These are phyloP conservation scores for Lepas anatifera DNA, from an alignment of 2,888 invertebrate genomes.

Conservation along the genomic window DNA sequence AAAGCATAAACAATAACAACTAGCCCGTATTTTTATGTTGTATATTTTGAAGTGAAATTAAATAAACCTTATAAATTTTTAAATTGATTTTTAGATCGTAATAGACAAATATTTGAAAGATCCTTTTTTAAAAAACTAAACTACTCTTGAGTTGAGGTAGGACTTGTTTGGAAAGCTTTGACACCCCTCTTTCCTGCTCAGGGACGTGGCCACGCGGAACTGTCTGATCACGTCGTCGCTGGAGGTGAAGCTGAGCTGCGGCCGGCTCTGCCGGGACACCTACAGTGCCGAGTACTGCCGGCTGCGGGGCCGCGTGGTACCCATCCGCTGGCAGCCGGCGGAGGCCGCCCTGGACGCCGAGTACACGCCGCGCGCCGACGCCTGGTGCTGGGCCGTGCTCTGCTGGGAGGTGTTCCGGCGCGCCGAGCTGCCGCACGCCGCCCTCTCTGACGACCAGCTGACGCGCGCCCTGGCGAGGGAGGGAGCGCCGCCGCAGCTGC, in stretches of 20 bases:
- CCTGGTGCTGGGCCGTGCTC: slow-evolving; percentile 78
- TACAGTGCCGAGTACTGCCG: slow-evolving; percentile 75
- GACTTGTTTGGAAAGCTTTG: not conserved
- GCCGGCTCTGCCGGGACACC: slow-evolving; percentile 67
- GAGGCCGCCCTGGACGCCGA: slow-evolving; percentile 85
- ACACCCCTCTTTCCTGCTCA: slow-evolving; percentile 48
- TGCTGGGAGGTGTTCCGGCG: slow-evolving; percentile 80
- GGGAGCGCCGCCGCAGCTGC: not conserved
- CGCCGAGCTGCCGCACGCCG: slow-evolving; percentile 61
- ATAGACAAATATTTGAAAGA: too few relatives aligned
- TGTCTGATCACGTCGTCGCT: slow-evolving; percentile 70
- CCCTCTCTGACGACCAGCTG: slow-evolving; percentile 62
- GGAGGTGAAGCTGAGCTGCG: slow-evolving; percentile 67
- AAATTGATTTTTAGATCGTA: too few relatives aligned
- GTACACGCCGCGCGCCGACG: slow-evolving; percentile 83
- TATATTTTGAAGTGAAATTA: too few relatives aligned
- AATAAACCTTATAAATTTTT: too few relatives aligned
- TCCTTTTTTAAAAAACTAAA: too few relatives aligned
- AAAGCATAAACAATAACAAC: too few relatives aligned
- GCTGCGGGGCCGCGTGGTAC: slow-evolving; percentile 43
- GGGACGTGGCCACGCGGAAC: slow-evolving; percentile 83
- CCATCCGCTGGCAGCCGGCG: slow-evolving; percentile 77
- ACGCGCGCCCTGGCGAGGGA: not conserved
- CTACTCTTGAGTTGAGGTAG: too few relatives aligned
- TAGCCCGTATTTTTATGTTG: too few relatives aligned